These are phyloP conservation scores for Mesorhabditis sp. DNA, from an alignment of 2,888 invertebrate species.

Conservation along the genomic window DNA sequence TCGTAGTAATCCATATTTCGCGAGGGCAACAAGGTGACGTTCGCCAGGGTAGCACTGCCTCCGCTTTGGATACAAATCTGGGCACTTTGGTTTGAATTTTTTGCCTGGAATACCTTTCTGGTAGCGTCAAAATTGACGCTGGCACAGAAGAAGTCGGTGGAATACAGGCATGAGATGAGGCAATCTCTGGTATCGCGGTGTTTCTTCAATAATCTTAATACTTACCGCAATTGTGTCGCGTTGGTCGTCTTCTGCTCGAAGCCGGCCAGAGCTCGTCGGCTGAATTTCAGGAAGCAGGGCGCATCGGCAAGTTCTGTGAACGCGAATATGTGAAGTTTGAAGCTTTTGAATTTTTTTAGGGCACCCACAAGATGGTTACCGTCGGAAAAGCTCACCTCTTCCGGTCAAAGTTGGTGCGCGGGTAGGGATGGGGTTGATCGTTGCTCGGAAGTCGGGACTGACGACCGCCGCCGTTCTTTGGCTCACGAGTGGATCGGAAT, in stretches of 20 bases:
- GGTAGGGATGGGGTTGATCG: background rate
- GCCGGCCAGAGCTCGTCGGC: background rate
- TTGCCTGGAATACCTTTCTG: background rate
- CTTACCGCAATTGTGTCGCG: background rate
- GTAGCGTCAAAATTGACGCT: background rate
- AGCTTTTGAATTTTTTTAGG: background rate
- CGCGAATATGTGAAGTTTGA: background rate
- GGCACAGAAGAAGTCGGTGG: constrained; percentile 2
- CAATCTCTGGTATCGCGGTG: background rate
- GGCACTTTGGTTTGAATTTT: background rate
- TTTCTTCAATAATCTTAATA: background rate
- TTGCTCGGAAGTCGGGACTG: background rate
- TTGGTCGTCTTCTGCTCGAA: background rate
- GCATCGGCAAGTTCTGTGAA: background rate
- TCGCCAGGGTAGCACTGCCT: background rate
- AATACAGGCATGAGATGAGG: background rate
- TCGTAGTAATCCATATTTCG: background rate
- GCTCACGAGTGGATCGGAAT: background rate
- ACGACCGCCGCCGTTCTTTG: background rate
- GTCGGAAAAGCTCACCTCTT: background rate
- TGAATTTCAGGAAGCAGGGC: background rate
- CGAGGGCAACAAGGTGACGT: background rate
- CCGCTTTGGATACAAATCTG: background rate
- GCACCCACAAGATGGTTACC: background rate
- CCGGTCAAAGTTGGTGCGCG: background rate